Base-by-base conservation (phyloP, 1,140 invertebrate species). In the Goniozus legneri region DNA sequence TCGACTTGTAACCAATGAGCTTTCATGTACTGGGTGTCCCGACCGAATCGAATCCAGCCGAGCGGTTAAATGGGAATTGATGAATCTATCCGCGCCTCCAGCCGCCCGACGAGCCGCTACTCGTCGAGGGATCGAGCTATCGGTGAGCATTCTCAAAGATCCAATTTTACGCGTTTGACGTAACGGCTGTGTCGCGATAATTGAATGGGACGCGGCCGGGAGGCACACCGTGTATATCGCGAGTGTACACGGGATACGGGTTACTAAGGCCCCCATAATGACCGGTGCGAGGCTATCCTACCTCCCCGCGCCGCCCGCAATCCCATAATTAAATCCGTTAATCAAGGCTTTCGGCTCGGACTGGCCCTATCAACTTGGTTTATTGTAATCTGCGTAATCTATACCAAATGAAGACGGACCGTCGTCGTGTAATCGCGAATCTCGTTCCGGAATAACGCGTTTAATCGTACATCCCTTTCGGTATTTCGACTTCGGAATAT, bases 361-460 rank as follows among this genome's bases (percentile, higher is more conserved):
- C 65, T 72, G 69, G 72, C 71, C 71, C 71, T 68, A 66, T 69
- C 69, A 64, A 66, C 61, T 72, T 67, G 64, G 67, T 71, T 73
- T 73, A 73, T 71, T 71, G 69, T 69, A 68, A 73, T 73, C 70
- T 60, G 60, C 56, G 67, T 71, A 73, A 73, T 71, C 67, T 71
- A 68, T 61, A 60, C 57, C 67, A 67, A 71, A 73, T 73, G 66
- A 67, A 72, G 69, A 72, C 58, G 57, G 63, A 61, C 62, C 60
- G 56, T 55, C 51, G 47, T 52, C 55, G 52, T 48, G 51, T 56
- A 56, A 50, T 56, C 54, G 47, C 57, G 32, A 36, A 44, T 57
- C 44, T 57, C 40, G 47, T 60, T 61, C 51, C 43, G 42, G 50
- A 51, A 54, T 51, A 47, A 13, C 14, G 4, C 24, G 24, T 10